phyloP scores from a whole-genome alignment of 2,888 invertebrate species.

The Lucinisca nassula region DNA sequence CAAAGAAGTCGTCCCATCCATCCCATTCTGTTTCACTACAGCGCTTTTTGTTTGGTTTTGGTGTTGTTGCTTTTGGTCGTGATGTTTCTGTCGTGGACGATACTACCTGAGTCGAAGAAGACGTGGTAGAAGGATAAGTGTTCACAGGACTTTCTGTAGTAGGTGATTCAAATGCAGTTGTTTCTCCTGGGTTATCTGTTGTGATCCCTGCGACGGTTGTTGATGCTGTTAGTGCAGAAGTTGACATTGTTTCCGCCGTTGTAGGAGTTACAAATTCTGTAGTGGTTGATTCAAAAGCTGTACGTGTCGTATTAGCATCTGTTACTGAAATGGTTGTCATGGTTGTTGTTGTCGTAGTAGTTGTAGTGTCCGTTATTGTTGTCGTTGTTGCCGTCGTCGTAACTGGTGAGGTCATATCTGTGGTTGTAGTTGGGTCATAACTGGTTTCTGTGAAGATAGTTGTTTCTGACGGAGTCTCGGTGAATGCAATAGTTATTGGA shows the following conservation, averaged over 20 bases:
- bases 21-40: not conserved
- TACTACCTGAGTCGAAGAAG: too few species aligned
- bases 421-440: not conserved
- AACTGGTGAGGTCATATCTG: not conserved
- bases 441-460: too few species aligned
- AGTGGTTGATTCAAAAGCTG: not conserved
- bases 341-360: not conserved
- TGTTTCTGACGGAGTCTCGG: not conserved
- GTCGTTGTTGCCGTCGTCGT: not conserved
- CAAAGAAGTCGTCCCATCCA: not conserved
- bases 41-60: not conserved
- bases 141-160: too few species aligned
- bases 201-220: not conserved
- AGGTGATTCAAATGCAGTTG: too few species aligned
- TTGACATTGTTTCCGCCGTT: slow-evolving; percentile 26
- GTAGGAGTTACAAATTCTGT: slow-evolving; percentile 12
- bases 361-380: not conserved
- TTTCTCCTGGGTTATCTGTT: too few species aligned
- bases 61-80: not conserved
- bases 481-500: not conserved
- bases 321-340: not conserved
- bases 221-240: slow-evolving; percentile 2
- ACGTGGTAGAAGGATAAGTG: too few species aligned
- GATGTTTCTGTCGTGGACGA: too few species aligned
- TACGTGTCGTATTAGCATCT: too few species aligned